phyloP scores from a whole-genome alignment of 2,888 invertebrate species.

The Entomobrya multifasciata region DNA sequence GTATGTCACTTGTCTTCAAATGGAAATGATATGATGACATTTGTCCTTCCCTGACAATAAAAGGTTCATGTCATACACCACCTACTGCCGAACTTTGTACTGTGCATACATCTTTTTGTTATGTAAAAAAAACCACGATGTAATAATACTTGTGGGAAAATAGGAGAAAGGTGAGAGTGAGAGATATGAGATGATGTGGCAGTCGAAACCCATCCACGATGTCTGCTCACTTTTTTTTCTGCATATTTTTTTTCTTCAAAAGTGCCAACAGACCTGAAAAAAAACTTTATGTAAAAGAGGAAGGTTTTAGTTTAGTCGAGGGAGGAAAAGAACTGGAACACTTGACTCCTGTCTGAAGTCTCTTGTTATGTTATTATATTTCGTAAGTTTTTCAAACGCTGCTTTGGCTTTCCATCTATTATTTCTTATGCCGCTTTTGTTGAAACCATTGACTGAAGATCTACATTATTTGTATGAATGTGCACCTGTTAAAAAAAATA shows the following conservation, averaged over 20 bases:
- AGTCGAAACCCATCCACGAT: conserved; percentile 22
- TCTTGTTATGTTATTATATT: not conserved
- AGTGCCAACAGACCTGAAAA: not conserved
- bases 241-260: not conserved
- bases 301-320: not conserved
- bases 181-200: not conserved
- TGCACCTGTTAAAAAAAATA: not conserved
- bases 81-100: not conserved
- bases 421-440: not conserved
- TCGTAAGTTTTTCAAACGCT: too few relatives aligned
- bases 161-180: not conserved
- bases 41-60: conserved; percentile 30
- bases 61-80: not conserved
- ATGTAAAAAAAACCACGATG: not conserved
- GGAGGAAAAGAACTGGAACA: conserved; percentile 20
- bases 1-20: conserved; percentile 7
- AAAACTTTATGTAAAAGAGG: not conserved
- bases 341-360: conserved; percentile 15
- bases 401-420: not conserved
- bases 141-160: conserved; percentile 24
- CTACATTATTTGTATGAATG: not conserved
- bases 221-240: conserved; percentile 8
- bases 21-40: conserved; percentile 33
- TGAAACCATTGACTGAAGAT: not conserved
- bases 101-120: too few relatives aligned